A percentile compares a stretch with the other conserved stretches of the same genome.
Evolutionary conservation across 1,140 invertebrate genomes (phyloP).

Genomic region (Drosophila melanogaster): DNA sequence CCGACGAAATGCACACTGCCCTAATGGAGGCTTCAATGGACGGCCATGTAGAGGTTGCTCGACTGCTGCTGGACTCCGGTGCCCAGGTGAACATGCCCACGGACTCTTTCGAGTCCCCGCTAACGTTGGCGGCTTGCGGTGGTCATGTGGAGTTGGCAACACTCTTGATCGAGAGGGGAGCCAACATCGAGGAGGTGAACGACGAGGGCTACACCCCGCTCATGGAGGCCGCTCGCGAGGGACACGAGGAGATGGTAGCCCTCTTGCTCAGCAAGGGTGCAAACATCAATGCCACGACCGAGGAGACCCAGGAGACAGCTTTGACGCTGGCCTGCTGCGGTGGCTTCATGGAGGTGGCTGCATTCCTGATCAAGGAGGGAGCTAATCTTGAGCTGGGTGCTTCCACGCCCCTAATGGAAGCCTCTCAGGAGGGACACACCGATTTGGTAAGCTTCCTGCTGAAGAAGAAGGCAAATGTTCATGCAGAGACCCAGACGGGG

Average conservation of each 20-base stretch:
- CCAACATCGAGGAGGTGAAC: slow-evolving; percentile 99
- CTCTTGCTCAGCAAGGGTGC: slow-evolving; percentile 96
- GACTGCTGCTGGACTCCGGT: slow-evolving; percentile 96
- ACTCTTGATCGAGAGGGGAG: slow-evolving; percentile 97
- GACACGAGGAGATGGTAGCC: slow-evolving; percentile 99
- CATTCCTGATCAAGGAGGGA: slow-evolving; percentile 97
- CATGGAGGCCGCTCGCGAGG: slow-evolving; percentile 99
- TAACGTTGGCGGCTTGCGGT: slow-evolving; percentile 98
- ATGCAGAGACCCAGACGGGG: slow-evolving; percentile 96
- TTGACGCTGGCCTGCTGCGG: slow-evolving; percentile 98
- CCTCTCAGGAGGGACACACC: slow-evolving; percentile 98
- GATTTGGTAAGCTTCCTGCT: slow-evolving; percentile 96
- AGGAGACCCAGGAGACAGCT: slow-evolving; percentile 99
- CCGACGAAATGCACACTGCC: slow-evolving; percentile 99
- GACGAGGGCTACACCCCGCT: slow-evolving; percentile 99
- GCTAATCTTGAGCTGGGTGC: slow-evolving; percentile 98
- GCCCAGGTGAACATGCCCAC: slow-evolving; percentile 99
- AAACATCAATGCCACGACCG: slow-evolving; percentile 98
- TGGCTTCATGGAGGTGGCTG: slow-evolving; percentile 98
- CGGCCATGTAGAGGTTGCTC: slow-evolving; percentile 98
- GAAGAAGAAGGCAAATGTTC: slow-evolving; percentile 94
- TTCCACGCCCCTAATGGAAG: slow-evolving; percentile 99
- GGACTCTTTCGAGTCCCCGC: slow-evolving; percentile 99
- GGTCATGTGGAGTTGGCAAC: slow-evolving; percentile 98
- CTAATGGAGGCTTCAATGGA: slow-evolving; percentile 99